Conservation (phyloP, 2,888 invertebrate genomes). For the Fragum whitleyi region DNA sequence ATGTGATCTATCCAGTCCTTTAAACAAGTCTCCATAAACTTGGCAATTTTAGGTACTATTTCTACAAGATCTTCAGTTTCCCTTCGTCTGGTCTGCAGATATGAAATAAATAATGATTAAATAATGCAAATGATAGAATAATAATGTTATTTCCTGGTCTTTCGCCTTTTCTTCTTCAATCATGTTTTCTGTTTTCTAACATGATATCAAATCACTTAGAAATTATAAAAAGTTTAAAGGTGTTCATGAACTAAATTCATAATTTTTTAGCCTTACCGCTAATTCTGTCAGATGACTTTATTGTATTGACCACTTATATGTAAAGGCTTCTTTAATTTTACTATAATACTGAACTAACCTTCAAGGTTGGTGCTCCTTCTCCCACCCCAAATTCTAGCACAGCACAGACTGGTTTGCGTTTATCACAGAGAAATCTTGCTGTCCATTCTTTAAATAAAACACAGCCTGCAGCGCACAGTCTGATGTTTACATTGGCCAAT, state of each 20-base stretch:
- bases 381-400: constrained; percentile 69
- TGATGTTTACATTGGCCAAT: constrained; percentile 73
- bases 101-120: no score
- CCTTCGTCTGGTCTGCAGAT: constrained; percentile 51
- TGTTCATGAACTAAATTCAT: no score
- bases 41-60: constrained; percentile 70
- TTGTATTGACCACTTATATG: no score
- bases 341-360: constrained; percentile 8
- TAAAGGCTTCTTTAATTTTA: no score
- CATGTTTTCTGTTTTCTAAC: no score
- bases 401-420: constrained; percentile 61
- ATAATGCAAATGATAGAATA: no score
- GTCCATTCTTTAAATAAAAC: constrained; percentile 69
- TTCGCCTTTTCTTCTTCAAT: no score
- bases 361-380: constrained; percentile 18
- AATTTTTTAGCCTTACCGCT: no score
- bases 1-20: constrained; percentile 75
- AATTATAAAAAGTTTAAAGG: no score
- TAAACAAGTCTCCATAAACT: constrained; percentile 74
- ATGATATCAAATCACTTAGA: no score
- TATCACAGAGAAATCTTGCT: constrained; percentile 58
- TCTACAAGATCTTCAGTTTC: constrained; percentile 56
- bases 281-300: no score
- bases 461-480: constrained; percentile 76
- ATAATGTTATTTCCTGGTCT: no score